Base-by-base conservation (phyloP, 2,113 vertebrate genomes). In the Caloenas nicobarica region DNA sequence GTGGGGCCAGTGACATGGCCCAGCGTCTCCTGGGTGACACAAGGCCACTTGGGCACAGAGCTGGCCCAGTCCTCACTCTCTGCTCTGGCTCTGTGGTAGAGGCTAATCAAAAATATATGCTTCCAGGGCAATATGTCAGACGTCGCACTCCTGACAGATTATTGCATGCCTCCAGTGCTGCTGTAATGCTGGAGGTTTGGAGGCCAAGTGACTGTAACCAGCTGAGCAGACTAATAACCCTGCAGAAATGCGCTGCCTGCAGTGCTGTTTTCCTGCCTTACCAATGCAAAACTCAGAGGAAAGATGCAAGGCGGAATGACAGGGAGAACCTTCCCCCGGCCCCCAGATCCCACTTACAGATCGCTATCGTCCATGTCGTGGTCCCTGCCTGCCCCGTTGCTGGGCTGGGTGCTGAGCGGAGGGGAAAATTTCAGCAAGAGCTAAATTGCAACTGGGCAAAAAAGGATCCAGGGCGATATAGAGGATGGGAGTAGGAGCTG, bases 351-450 rank as follows among this genome's bases (percentile, higher is more conserved):
- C 1, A 1, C 56, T 21, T 58, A 31, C 4, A 26, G 60, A 22
- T 57, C 0, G 8, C 44, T 81, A 0, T 9, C 5, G 11, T 53
- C 42, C 0, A 0, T 17, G 38, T 2, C 0, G 0, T 33, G 42
- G 21, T 68, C 74, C 40, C 53, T 53, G 61, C 22, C 23, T 33
- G 56, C 57, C 17, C 28, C 0, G 0, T 38, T 2, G 1, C 66
- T 10, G 48, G 33, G 13, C 56, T 40, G 77, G 69, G 23, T 13
- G 77, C 51, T 66, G 93, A 68, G 77, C 25, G 50, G 68, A 34
- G 12, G 23, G n/a, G 51, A 3, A 11, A 16, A 9, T 13, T 23
- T 23, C 33, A 74, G 28, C 15, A 34, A 86, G 50, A 76, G 26
- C n/a, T 44, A 10, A 40, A 40, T 31, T 38, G 22, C 25, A 66